Conservation (phyloP, 1,140 invertebrate genomes). For the Conus ventricosus region DNA sequence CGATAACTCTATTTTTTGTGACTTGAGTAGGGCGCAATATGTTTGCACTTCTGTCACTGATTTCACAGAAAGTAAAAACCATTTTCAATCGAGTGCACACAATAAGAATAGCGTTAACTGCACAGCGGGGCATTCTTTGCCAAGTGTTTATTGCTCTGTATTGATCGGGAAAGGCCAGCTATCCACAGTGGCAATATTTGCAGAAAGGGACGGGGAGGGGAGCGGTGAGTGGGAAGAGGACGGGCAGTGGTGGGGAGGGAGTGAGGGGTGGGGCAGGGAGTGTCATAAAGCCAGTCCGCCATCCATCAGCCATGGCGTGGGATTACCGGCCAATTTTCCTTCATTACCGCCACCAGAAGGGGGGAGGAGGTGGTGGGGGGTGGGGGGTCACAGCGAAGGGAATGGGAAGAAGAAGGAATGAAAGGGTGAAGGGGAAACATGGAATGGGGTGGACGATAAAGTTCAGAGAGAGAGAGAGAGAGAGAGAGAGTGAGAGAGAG, state of each 20-base stretch:
- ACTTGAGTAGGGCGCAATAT: too few species aligned
- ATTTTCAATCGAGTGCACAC: background rate
- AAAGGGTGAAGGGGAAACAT: too few species aligned
- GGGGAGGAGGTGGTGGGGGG: background rate
- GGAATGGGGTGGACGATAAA: too few species aligned
- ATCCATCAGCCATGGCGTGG: background rate
- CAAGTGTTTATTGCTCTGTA: background rate
- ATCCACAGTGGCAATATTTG: background rate
- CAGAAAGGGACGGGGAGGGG: background rate
- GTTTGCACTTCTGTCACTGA: too few species aligned
- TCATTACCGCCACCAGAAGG: background rate
- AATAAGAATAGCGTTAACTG: background rate
- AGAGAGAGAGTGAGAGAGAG: too few species aligned
- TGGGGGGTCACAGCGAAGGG: background rate
- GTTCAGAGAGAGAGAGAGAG: too few species aligned
- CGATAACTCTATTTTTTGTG: too few species aligned
- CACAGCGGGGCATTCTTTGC: background rate
- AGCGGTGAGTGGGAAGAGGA: background rate
- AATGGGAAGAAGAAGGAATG: too few species aligned
- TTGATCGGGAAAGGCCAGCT: background rate
- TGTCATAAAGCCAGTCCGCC: background rate
- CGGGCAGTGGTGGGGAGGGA: background rate
- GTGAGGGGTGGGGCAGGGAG: background rate
- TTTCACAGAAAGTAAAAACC: background rate
- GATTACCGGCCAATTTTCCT: conserved; percentile 14